A percentile compares a stretch with the other conserved stretches of the same genome.
Conservation (phyloP, 1,140 invertebrate genomes). For the Ectropis grisescens region DNA sequence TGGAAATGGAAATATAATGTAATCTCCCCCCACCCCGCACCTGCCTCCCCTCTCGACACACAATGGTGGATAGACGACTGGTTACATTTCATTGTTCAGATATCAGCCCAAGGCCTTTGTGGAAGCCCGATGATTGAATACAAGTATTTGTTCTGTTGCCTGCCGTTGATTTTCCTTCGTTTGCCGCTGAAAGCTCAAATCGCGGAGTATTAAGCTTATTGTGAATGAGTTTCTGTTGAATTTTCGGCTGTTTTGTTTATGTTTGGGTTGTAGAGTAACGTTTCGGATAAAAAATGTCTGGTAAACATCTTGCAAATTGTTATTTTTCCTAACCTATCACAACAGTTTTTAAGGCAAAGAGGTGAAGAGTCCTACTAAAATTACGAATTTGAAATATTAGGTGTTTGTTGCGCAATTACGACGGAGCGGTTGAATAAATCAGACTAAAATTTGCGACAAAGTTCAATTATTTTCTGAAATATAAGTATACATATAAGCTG, state of each 20-base stretch:
- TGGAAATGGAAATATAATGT: slow-evolving; percentile 70
- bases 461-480: too few species aligned
- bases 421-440: too few species aligned
- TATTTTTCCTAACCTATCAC: too few species aligned
- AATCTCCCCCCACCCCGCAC: slow-evolving; percentile 26
- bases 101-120: slow-evolving; percentile 65
- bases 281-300: too few species aligned
- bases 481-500: too few species aligned
- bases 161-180: slow-evolving; percentile 52
- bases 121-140: slow-evolving; percentile 64
- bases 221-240: slow-evolving; percentile 23
- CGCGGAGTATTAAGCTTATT: slow-evolving; percentile 33
- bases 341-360: too few species aligned
- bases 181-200: slow-evolving; percentile 50
- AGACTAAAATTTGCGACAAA: too few species aligned
- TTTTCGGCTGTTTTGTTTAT: slow-evolving; percentile 6
- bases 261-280: too few species aligned
- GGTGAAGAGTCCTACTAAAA: too few species aligned
- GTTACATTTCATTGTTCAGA: slow-evolving; percentile 69
- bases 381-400: too few species aligned
- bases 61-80: slow-evolving; percentile 64
- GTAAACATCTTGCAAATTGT: too few species aligned
- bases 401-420: too few species aligned
- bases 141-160: slow-evolving; percentile 62
- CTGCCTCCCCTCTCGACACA: slow-evolving; percentile 25